phyloP scores from a whole-genome alignment of 2,113 vertebrate genomes.

The Hemibagrus wyckioides region DNA sequence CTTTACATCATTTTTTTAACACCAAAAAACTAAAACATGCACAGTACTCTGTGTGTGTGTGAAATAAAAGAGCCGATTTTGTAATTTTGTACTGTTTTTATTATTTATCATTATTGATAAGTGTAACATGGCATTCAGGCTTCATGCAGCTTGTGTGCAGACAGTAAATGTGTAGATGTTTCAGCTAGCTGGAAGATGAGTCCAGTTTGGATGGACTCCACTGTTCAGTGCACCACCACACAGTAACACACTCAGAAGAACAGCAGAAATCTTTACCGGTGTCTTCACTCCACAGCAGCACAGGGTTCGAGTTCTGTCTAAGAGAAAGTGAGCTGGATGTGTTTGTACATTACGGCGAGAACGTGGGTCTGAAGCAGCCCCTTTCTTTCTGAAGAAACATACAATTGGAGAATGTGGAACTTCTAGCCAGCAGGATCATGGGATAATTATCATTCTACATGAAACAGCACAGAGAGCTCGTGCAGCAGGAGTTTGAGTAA shows the following conservation, averaged over 20 bases:
- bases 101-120: slow-evolving; percentile 18
- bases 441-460: background rate
- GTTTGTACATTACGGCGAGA: background rate
- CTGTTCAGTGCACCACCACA: background rate
- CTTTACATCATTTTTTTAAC: no score
- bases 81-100: background rate
- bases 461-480: background rate
- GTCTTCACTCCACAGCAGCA: slow-evolving; percentile 12
- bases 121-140: slow-evolving; percentile 42
- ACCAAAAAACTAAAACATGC: no score
- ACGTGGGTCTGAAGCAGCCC: background rate
- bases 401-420: background rate
- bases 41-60: no score
- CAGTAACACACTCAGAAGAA: slow-evolving; percentile 22
- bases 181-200: background rate
- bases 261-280: background rate
- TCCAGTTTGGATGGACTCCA: background rate
- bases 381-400: background rate
- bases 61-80: background rate
- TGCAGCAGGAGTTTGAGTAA: background rate
- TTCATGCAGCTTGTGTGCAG: slow-evolving; percentile 45
- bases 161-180: slow-evolving; percentile 13
- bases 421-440: background rate
- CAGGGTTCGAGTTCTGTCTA: background rate
- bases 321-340: background rate